Evolutionary conservation across 1,140 invertebrate genomes (phyloP), one percentile per base, ranked within the genome.

Genomic region (Bombus pascuorum): DNA sequence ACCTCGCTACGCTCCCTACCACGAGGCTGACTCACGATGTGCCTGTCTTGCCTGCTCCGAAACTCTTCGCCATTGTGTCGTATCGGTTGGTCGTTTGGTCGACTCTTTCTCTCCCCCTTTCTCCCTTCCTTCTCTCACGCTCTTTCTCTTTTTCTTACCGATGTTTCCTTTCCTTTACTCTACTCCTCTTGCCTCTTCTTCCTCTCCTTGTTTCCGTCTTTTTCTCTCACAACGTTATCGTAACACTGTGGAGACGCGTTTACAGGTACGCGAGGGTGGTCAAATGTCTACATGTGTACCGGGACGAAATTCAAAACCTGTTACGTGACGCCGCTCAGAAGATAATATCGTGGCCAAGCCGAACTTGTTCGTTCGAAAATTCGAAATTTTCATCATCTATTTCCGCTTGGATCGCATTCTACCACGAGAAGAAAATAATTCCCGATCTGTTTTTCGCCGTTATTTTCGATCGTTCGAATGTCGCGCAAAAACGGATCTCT

Each of bases 21-120:
- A 87, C 66, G 76, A 78, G 74, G 88, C 84, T 91, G 89, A 92
- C 89, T 91, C 91, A 90, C 78, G 87, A 85, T 81, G 65, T 66
- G 81, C 68, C 72, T 70, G 73, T 72, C 81, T 81, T 78, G 74
- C 74, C 75, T 79, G 70, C 78, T 79, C 76, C 76, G 81, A 74
- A 81, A 86, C 80, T 86, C 77, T 89, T 81, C 83, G 83, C 85
- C 86, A 90, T 91, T 90, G 79, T 87, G 73, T 90, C 88, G 86
- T 86, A 68, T 85, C 73, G 77, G 72, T 85, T 68, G 77, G 80
- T 34, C 68, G 68, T 59, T 76, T 68, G 65, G 53, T 72, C 66
- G 39, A 66, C 25, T 77, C 83, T 74, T 39, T 81, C 32, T 83
- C 85, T 12, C 59, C 39, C 72, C 66, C 53, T 81, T 59, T 70